Base-by-base conservation (phyloP, 2,797 vertebrate genomes). In the Scomberomorus guttatus region DNA sequence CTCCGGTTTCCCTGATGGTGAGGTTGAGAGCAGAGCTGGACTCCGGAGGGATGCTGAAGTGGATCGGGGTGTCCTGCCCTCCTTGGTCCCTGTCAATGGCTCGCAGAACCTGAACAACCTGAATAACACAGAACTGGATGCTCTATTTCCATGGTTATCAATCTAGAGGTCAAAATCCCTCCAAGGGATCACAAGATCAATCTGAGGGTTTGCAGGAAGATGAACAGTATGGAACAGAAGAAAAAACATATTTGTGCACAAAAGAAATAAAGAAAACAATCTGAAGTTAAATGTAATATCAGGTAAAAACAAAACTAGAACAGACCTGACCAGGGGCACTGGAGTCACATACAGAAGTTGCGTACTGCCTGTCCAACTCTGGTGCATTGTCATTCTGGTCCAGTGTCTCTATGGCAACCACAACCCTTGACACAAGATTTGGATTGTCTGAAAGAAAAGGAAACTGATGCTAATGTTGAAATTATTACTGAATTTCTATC, bases 331-430 rank as follows among this genome's bases (percentile, higher is more conserved):
- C 97, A 0, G 96, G 93, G 62, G 92, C 77, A 48, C 94, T 95
- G 66, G 96, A 97, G 89, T 97, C 97, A 80, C 97, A 98, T 56
- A 98, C 94, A 18, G 97, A 96, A 3, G 97, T 96, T 62, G 94
- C 89, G 46, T 97, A 97, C 78, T 94, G 91, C 50, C 96, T 94
- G 58, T 97, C 96, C 93, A 98, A 83, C 85, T 96, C 96, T 0
- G 97, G 97, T 3, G 97, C 94, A 20, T 97, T 97, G 95, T 98
- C 97, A 74, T 98, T 98, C 89, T 97, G 94, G 86, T 98, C 97
- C 78, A 98, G 92, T 14, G 96, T 97, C 90, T 97, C 96, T 94
- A 98, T 94, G 86, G 96, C 91, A 89, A 97, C 97, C 83, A 95
- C 95, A 29, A 96, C 95, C 46, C 94, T 96, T 62, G 96, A 96